Evolutionary conservation across 1,140 invertebrate genomes (phyloP).

Genomic region (Lepidotrigona ventralis): DNA sequence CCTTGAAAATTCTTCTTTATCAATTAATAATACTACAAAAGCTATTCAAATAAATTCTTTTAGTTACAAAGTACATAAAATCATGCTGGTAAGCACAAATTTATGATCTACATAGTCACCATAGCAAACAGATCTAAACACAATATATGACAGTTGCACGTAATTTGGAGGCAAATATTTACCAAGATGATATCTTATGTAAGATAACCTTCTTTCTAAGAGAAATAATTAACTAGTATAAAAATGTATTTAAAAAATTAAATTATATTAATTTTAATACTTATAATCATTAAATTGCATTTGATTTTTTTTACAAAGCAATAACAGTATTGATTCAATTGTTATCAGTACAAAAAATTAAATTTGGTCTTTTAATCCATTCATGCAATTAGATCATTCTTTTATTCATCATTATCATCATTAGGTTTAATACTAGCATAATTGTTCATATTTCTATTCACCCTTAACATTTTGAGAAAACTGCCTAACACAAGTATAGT

Average conservation of each 20-base stretch:
- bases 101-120: constrained; percentile 21
- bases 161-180: constrained; percentile 26
- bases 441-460: constrained; percentile 86
- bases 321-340: constrained; percentile 12
- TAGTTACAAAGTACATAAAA: background rate
- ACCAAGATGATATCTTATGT: background rate
- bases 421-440: constrained; percentile 87
- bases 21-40: constrained; percentile 2
- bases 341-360: constrained; percentile 36
- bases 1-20: background rate
- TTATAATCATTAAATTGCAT: background rate
- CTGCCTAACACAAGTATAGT: constrained; percentile 90
- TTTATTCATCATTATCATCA: constrained; percentile 79
- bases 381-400: constrained; percentile 30
- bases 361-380: constrained; percentile 26
- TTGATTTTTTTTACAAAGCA: constrained; percentile 35
- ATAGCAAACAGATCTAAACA: constrained; percentile 20
- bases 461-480: constrained; percentile 89
- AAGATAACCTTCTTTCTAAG: constrained; percentile 24
- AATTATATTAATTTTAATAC: constrained; percentile 1
- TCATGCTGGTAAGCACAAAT: constrained; percentile 2
- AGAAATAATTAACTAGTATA: constrained; percentile 4
- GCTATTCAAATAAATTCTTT: background rate
- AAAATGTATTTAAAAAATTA: background rate
- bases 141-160: constrained; percentile 11